These are phyloP conservation scores for Anorthoa munda DNA, from an alignment of 2,888 invertebrate species.

Conservation along the genomic window DNA sequence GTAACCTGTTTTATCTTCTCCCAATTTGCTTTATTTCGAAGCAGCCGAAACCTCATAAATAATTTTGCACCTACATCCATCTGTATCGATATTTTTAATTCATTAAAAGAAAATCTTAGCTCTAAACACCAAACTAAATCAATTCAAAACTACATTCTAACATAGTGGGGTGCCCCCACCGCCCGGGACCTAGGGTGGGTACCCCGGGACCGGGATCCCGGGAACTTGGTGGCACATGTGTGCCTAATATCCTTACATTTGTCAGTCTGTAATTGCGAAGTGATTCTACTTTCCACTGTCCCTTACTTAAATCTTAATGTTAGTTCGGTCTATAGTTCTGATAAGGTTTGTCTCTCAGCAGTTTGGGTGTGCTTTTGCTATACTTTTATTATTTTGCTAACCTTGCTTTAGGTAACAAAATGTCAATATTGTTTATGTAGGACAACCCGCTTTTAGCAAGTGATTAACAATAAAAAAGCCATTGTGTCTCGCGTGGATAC, in stretches of 20 bases:
- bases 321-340: conserved; percentile 79
- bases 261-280: conserved; percentile 90
- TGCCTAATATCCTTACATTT: conserved; percentile 89
- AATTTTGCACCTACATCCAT: no score
- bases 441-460: no score
- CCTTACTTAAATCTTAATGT: conserved; percentile 89
- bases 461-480: no score
- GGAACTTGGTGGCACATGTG: conserved; percentile 88
- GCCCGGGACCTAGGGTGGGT: conserved; percentile 49
- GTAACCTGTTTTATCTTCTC: background rate
- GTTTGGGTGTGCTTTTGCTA: conserved; percentile 11
- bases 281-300: conserved; percentile 87
- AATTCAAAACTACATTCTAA: conserved; percentile 65
- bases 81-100: background rate
- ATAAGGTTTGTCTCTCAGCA: conserved; percentile 51
- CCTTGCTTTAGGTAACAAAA: background rate
- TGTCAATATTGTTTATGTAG: background rate
- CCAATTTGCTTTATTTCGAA: no score
- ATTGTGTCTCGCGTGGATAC: no score
- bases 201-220: conserved; percentile 52
- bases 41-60: no score
- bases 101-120: conserved; percentile 27
- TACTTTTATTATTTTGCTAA: background rate
- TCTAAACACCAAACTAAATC: conserved; percentile 54
- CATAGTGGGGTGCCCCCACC: conserved; percentile 58